A percentile compares a stretch with the other conserved stretches of the same genome.
phyloP scores from a whole-genome alignment of 1,140 invertebrate genomes.

The Calephelis virginiensis region DNA sequence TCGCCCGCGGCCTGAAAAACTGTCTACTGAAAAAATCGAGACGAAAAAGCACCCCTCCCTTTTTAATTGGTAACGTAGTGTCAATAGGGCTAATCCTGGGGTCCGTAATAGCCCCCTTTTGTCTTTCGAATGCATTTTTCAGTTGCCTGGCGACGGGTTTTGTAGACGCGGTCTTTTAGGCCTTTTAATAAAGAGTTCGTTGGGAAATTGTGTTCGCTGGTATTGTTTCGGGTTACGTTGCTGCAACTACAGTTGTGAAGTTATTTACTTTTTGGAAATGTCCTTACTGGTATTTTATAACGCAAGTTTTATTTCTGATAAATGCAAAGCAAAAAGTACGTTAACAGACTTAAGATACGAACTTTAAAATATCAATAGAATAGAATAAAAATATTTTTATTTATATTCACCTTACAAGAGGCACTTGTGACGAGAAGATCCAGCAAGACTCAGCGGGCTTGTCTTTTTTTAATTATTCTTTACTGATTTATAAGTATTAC shows the following conservation, averaged over 20 bases:
- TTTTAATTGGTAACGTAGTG: conserved; percentile 78
- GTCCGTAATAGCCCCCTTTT: conserved; percentile 71
- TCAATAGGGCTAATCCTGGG: conserved; percentile 76
- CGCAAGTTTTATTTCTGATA: no score
- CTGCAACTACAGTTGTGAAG: background rate
- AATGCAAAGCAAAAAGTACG: no score
- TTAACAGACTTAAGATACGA: no score
- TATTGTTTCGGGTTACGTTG: conserved; percentile 3
- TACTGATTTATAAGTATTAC: no score
- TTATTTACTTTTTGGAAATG: conserved; percentile 1
- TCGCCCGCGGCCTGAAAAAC: conserved; percentile 72
- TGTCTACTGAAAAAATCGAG: conserved; percentile 77
- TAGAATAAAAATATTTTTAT: no score
- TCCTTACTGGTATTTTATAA: no score
- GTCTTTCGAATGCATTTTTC: conserved; percentile 72
- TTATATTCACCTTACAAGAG: no score
- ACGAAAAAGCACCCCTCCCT: conserved; percentile 76
- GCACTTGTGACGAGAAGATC: no score
- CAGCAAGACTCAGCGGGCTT: no score
- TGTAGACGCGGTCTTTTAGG: conserved; percentile 46
- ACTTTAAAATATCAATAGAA: no score
- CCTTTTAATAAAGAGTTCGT: conserved; percentile 40
- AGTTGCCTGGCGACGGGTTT: conserved; percentile 58
- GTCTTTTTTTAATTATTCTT: no score
- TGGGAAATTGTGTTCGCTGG: conserved; percentile 17